Evolutionary conservation across 2,888 invertebrate genomes (phyloP), one percentile per base, ranked within the genome.

Genomic region (Piscicola geometra): DNA sequence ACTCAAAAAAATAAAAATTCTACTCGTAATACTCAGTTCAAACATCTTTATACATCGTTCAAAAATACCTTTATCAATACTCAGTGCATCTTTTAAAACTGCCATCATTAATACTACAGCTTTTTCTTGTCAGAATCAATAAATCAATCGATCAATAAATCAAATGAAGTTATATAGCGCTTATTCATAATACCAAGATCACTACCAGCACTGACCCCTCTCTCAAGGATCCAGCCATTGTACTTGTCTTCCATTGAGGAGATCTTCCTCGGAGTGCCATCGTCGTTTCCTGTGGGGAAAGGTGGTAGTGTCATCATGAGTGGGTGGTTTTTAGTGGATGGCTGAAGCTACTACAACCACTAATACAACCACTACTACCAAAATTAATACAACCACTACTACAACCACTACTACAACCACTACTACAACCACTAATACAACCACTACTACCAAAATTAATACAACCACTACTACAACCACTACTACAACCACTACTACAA

Each of bases 231-330:
- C 66, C 78, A 79, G 9, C 77, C 77, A 50, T 80, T 79, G 77
- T 77, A 80, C 76, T 80, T 80, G 64, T 80, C 78, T 50, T 80
- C 80, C 71, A 80, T 66, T 36, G 77, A 76, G 36, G 78, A 80
- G 15, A 80, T 73, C 69, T 78, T 80, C 18, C 76, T 36, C 18
- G 36, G 12, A n/a, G 15, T 56, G 5, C 60, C 60, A 21, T 56
- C 60, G 25, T 56, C 60, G 25, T 56, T 56, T 21, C n/a, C 60
- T 56, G 67, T 41, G 41, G 41, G 5, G 41, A 9, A 15, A 15
- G 5, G 41, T 41, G 41, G 41, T 50, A 15, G 52, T 50, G 52
- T 15, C 18, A 50, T 18, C 18, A 50, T 15, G 52, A 15, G 18
- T 15, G 15, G 18, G n/a, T 64, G 64, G 28, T n/a, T 3, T 64